phyloP scores from a whole-genome alignment of 2,888 invertebrate species.

The Prosopocoilus inquinatus region DNA sequence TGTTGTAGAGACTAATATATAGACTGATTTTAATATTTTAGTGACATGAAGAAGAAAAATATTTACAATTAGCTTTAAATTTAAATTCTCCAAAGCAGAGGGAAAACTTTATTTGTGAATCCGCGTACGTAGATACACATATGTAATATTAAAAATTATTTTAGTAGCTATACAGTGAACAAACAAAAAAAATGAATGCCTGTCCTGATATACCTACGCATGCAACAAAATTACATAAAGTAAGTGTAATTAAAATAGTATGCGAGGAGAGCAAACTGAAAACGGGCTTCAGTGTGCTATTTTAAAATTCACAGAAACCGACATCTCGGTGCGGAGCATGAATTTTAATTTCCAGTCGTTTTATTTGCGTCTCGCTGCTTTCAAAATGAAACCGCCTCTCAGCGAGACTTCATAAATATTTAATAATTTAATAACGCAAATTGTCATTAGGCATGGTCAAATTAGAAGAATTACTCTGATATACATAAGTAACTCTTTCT shows the following conservation, averaged over 20 bases:
- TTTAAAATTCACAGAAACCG: slow-evolving; percentile 38
- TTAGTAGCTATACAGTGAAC: no score
- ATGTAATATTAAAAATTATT: no score
- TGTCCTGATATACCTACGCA: neutral
- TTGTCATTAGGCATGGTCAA: slow-evolving; percentile 30
- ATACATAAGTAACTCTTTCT: slow-evolving; percentile 11
- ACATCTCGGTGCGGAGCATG: slow-evolving; percentile 36
- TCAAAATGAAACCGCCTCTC: slow-evolving; percentile 31
- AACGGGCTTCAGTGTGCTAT: slow-evolving; percentile 15
- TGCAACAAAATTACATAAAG: neutral
- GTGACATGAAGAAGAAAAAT: no score
- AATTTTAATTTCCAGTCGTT: slow-evolving; percentile 42
- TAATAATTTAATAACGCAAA: slow-evolving; percentile 33
- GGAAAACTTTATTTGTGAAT: no score
- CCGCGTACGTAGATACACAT: no score
- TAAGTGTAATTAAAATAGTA: slow-evolving; percentile 4
- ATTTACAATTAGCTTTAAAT: no score
- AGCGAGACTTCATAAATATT: slow-evolving; percentile 32
- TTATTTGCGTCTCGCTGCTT: slow-evolving; percentile 31
- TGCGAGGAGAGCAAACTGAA: neutral
- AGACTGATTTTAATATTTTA: no score
- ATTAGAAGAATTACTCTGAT: slow-evolving; percentile 29
- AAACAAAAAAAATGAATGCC: no score
- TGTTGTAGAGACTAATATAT: no score
- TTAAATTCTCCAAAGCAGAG: no score